Evolutionary conservation across 1,140 invertebrate genomes (phyloP).

Genomic region (Caerostris darwini): DNA sequence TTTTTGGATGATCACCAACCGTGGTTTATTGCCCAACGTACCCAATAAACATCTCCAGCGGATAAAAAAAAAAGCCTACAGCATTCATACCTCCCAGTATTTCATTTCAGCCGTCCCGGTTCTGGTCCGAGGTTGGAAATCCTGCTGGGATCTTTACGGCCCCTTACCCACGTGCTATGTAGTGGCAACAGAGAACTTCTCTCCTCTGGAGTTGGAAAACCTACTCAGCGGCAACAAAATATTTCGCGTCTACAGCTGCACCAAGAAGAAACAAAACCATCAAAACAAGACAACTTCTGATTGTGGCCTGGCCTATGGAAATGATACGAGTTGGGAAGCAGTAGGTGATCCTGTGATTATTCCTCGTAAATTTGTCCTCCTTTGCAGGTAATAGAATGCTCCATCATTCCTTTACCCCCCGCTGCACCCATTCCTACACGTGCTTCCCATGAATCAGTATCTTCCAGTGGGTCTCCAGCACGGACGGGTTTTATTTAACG

Average conservation of each 20-base stretch:
- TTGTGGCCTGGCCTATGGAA: constrained; percentile 22
- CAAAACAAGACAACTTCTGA: neutral
- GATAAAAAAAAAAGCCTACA: neutral
- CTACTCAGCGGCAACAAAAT: constrained; percentile 36
- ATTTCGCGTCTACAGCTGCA: constrained; percentile 10
- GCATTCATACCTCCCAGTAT: constrained; percentile 37
- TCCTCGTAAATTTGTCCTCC: constrained; percentile 74
- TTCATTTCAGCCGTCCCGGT: constrained; percentile 16
- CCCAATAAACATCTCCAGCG: neutral
- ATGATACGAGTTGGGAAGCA: constrained; percentile 35
- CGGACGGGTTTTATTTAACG: constrained; percentile 46
- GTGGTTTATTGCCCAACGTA: neutral
- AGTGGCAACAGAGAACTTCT: constrained; percentile 52
- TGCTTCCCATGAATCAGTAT: constrained; percentile 59
- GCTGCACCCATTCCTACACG: constrained; percentile 22
- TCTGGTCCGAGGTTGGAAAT: neutral
- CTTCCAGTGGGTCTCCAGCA: constrained; percentile 13
- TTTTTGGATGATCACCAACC: neutral
- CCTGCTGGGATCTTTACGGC: constrained; percentile 67
- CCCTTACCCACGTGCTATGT: constrained; percentile 51
- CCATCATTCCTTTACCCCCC: constrained; percentile 62
- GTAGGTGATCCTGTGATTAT: constrained; percentile 63
- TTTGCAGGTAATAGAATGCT: constrained; percentile 62
- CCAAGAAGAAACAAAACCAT: neutral
- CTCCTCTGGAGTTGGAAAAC: neutral